Evolutionary conservation across 2,888 invertebrate species (phyloP).

Genomic region (Caenorhabditis sp.): DNA sequence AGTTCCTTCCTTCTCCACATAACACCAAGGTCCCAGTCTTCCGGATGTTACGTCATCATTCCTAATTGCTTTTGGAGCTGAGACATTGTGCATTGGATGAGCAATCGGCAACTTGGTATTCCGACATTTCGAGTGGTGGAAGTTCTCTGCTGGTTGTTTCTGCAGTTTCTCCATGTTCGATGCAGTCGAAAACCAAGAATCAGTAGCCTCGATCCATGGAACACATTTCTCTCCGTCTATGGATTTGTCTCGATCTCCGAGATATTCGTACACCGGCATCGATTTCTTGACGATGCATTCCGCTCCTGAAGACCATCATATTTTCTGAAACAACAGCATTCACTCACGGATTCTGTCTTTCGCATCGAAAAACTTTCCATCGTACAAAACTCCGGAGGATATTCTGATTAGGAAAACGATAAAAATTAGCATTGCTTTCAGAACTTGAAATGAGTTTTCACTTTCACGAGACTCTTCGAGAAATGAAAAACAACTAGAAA

Average conservation of each 20-base stretch:
- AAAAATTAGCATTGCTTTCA: constrained; percentile 12
- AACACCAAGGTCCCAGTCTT: constrained; percentile 44
- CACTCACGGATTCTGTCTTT: constrained; percentile 38
- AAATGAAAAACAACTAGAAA: constrained; percentile 8
- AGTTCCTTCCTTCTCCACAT: constrained; percentile 22
- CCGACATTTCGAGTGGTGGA: constrained; percentile 48
- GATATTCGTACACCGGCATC: constrained; percentile 34
- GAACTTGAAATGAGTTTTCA: not conserved
- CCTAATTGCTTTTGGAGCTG: not conserved
- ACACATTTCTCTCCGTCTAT: constrained; percentile 34
- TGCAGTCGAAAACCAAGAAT: constrained; percentile 32
- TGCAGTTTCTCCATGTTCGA: constrained; percentile 5
- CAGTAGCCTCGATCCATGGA: constrained; percentile 40
- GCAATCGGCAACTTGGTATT: not conserved
- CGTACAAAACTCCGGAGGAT: constrained; percentile 37
- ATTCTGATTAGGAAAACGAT: constrained; percentile 22
- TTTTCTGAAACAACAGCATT: not conserved
- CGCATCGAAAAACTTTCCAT: constrained; percentile 50
- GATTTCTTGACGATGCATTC: constrained; percentile 30
- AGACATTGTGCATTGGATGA: constrained; percentile 26
- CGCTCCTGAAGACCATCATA: constrained; percentile 8
- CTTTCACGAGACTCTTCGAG: no score
- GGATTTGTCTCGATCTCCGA: constrained; percentile 43
- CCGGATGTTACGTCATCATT: constrained; percentile 16
- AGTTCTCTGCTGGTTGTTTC: constrained; percentile 30